Evolutionary conservation across 2,113 vertebrate genomes (phyloP).

Genomic region (Loxodonta africana): DNA sequence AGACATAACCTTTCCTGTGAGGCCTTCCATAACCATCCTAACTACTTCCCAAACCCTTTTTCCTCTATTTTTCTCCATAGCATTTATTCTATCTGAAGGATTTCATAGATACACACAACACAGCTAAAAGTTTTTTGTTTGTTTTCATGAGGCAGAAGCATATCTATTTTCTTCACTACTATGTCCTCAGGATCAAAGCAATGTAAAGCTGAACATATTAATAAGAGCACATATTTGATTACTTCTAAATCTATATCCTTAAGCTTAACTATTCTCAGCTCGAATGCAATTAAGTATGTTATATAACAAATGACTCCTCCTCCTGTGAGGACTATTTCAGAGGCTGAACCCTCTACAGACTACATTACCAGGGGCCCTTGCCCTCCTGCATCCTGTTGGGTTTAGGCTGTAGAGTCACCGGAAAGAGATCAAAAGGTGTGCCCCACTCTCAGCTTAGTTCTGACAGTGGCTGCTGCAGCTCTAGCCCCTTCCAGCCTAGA

Average conservation of each 20-base stretch:
- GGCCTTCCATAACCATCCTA: neutral
- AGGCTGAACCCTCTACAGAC: neutral
- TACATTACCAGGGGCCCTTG: neutral
- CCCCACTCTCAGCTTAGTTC: neutral
- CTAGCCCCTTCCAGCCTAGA: neutral
- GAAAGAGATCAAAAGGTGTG: neutral
- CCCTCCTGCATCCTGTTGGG: neutral
- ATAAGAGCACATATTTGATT: neutral
- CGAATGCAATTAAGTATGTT: constrained; percentile 8
- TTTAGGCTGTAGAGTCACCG: neutral
- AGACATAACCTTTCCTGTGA: neutral
- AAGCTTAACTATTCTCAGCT: neutral
- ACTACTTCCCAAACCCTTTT: neutral
- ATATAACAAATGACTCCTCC: neutral
- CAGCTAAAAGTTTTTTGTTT: neutral
- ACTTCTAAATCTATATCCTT: neutral
- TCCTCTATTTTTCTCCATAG: neutral
- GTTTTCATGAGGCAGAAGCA: neutral
- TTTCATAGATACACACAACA: neutral
- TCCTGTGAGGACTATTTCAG: neutral
- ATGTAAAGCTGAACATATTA: neutral
- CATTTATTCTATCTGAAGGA: neutral
- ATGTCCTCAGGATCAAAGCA: neutral
- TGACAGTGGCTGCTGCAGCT: neutral
- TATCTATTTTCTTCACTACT: neutral